Base-by-base conservation (phyloP, 53 echinoderm and acorn worm species). In the Astropecten irregularis region DNA sequence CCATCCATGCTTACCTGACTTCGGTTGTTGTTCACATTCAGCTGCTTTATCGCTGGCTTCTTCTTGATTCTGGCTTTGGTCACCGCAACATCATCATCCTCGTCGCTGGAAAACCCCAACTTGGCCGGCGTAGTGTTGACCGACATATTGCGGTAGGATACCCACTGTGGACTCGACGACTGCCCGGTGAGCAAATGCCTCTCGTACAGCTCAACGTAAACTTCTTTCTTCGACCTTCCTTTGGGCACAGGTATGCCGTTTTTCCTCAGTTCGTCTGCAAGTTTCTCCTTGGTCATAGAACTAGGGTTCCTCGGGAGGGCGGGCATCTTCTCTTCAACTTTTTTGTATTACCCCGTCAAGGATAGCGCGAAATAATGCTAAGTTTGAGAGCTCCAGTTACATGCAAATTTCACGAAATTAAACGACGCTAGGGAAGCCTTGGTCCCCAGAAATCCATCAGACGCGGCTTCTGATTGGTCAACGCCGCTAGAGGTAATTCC, bases 51-150 rank as follows among this genome's bases (percentile, higher is more conserved):
- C 19, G 32, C 49, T 21, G 28, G 46, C 44, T 42, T 46, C 46
- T 62, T 79, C 28, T 19, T 36, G 11, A 22, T 35, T 49, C n/a
- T 15, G 23, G 16, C 31, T 18, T 34, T 25, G 27, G 33, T 18
- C 16, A 39, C 38, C 34, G 35, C 40, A 42, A 60, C 32, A 5
- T 79, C 79, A 25, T 79, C 79, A 31, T 79, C 79, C 32, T 79
- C 79, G 49, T 79, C 79, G 61, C 79, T 79, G 21, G 79, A 79
- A 79, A 79, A 79, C 29, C 79, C 79, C n/a, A 79, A 30, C 61
- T 62, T 79, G n/a, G n/a, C n/a, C 16, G 79, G 79, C 47, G 79
- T 56, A 29, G 79, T 79, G 61, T 79, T 79, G 20, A 79, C 62
- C 61, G 79, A 60, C 79, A 79, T 61, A 32, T 62, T 60, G 47